Base-by-base conservation (phyloP, 2,797 vertebrate genomes). In the Gephyroberyx darwinii region DNA sequence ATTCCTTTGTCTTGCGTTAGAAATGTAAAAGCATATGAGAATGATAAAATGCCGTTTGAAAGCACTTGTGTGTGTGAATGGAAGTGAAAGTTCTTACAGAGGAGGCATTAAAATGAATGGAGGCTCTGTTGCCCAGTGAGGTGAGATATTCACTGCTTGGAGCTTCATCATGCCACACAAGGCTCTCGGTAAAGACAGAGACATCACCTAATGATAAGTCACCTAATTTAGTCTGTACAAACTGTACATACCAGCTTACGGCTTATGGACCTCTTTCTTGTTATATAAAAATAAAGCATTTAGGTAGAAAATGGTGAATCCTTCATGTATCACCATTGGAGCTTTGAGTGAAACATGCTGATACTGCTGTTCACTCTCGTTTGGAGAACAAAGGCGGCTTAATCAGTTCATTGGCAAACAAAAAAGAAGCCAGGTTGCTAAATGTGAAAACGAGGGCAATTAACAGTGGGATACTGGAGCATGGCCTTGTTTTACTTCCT, bases 101-200 rank as follows among this genome's bases (percentile, higher is more conserved):
- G 83, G 84, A 89, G 85, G 88, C 81, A 86, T 88, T 85, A 26
- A 84, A 85, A 90, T 90, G 84, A 77, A 84, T 69, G 59, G 71
- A 84, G 64, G 72, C 75, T 80, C 67, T 57, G 75, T 60, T 45
- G 79, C 45, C 69, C 80, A 81, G 66, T 80, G 75, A 89, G 77
- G 67, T 63, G 71, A 26, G 26, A 26, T 26, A 26, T 26, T 39
- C 16, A 37, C 33, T 19, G 31, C 33, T 37, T n/a, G 35, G 19
- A 58, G 56, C 17, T 7, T 39, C 35, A 58, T 16, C 43, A 45
- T 45, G 30, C 5, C 14, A 6, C 30, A 33, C 53, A 58, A 37
- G 17, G 16, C 33, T n/a, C 33, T n/a, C 26, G 10, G 52, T 54
- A 54, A 12, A 54, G 10, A 54, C 22, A 31, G 20, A n/a, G n/a